Base-by-base conservation (phyloP, 2,113 vertebrate genomes). In the Sylvietta virens region DNA sequence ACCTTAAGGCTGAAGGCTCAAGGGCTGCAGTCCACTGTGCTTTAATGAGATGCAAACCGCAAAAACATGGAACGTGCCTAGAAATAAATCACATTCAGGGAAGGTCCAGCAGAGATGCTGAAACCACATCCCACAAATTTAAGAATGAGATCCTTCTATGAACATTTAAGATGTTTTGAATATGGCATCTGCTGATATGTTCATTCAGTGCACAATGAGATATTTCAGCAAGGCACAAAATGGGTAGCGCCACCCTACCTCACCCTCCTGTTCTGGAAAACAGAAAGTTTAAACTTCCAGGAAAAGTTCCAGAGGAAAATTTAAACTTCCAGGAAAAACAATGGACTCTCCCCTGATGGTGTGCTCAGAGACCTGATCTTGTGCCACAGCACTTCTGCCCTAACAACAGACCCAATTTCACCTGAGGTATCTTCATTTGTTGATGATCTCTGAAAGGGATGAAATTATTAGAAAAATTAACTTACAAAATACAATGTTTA, bases 211-310 rank as follows among this genome's bases (percentile, higher is more conserved):
- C 44, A 80, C 19, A n/a, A 37, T 6, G 31, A 91, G 20, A 17
- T 39, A 56, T 31, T 33, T 57, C 30, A 26, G 39, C 11, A 61
- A 33, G 53, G 18, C n/a, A 72, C 16, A n/a, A 60, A 39, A 33
- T 54, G 27, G 27, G 33, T 7, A 83, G 17, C 0, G 0, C 13
- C 6, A 13, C 14, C 12, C 24, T 2, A 2, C 9, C 8, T 9
- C 26, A 28, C 2, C 4, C 19, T 69, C 28, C 33, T 61, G 18
- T 21, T 87, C 37, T 58, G 21, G 47, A 62, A 78, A 81, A 56
- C 16, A 80, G 33, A 58, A 81, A 86, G 9, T 54, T 93, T 61
- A 58, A 77, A 90, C 6, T 58, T 82, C 11, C 17, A 85, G 45
- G 18, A 57, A 50, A 67, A 73, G 33, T 65, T 54, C 11, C 24